These are phyloP conservation scores for Brienomyrus longianalis DNA, from an alignment of 2,113 vertebrate genomes.

Conservation along the genomic window DNA sequence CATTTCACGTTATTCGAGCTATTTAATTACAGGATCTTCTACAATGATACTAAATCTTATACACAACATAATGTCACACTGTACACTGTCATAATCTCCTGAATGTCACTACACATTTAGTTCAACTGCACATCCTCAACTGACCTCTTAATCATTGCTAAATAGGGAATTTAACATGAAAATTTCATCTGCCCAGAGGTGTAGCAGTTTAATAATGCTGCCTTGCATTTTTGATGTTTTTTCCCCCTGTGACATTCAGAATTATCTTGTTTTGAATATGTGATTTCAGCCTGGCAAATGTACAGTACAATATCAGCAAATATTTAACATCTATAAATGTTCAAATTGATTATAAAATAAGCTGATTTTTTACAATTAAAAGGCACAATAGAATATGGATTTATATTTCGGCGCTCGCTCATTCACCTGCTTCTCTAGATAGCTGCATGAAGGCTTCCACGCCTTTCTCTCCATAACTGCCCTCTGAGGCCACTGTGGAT, in stretches of 20 bases:
- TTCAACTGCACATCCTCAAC: background rate
- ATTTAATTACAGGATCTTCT: background rate
- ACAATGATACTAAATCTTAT: background rate
- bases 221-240: slow-evolving; percentile 19
- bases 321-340: background rate
- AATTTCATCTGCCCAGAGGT: slow-evolving; percentile 14
- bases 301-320: background rate
- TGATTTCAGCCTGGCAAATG: background rate
- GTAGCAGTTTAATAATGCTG: slow-evolving; percentile 10
- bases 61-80: slow-evolving; percentile 8
- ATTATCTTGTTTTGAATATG: background rate
- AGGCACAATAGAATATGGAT: background rate
- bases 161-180: slow-evolving; percentile 20
- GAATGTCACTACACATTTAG: background rate
- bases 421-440: slow-evolving; percentile 91
- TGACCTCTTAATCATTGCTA: slow-evolving; percentile 22
- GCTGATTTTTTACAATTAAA: background rate
- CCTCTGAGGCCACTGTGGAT: slow-evolving; percentile 91
- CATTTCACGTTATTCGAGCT: slow-evolving; percentile 3
- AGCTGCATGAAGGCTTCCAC: slow-evolving; percentile 95
- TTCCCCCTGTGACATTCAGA: background rate
- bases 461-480: slow-evolving; percentile 95
- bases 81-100: background rate
- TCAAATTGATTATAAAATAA: background rate
- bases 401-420: background rate